A percentile compares a stretch with the other conserved stretches of the same genome.
Conservation (phyloP, 1,140 invertebrate species). For the Anthonomus grandis region DNA sequence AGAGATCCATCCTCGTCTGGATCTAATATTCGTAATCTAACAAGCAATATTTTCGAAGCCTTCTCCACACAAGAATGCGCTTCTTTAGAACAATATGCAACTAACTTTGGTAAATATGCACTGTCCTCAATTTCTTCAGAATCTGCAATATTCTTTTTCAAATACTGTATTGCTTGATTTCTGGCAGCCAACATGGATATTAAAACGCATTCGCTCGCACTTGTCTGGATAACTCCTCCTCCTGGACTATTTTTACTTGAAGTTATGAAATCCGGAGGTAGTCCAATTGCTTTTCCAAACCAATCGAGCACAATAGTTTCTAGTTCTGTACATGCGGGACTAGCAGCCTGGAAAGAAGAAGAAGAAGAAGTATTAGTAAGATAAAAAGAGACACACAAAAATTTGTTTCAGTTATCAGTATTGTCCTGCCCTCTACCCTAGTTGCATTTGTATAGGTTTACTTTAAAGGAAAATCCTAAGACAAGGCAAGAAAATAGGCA, state of each 20-base stretch:
- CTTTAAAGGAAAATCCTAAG: no score
- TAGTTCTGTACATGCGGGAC: conserved; percentile 93
- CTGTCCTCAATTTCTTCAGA: conserved; percentile 78
- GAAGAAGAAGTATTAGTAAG: no score
- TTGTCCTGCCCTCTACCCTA: no score
- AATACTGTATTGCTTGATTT: conserved; percentile 75
- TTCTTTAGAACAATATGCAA: conserved; percentile 94
- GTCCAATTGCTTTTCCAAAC: conserved; percentile 89
- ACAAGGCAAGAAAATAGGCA: no score
- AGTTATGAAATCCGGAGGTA: conserved; percentile 86
- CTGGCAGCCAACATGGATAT: conserved; percentile 86
- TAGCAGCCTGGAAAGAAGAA: conserved; percentile 71
- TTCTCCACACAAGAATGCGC: conserved; percentile 97
- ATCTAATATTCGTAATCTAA: conserved; percentile 84
- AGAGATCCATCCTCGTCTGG: conserved; percentile 79
- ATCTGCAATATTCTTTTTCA: conserved; percentile 56
- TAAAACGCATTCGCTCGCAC: conserved; percentile 91
- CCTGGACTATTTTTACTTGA: conserved; percentile 67
- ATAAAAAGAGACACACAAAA: no score
- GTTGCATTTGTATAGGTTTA: no score
- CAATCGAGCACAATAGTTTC: conserved; percentile 98
- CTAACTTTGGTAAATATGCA: conserved; percentile 79
- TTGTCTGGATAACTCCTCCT: conserved; percentile 92
- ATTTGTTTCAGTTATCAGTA: no score
- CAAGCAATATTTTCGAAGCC: conserved; percentile 86